A percentile compares a stretch with the other conserved stretches of the same genome.
Evolutionary conservation across 2,888 invertebrate species (phyloP).

Genomic region (Eupithecia inturbata): DNA sequence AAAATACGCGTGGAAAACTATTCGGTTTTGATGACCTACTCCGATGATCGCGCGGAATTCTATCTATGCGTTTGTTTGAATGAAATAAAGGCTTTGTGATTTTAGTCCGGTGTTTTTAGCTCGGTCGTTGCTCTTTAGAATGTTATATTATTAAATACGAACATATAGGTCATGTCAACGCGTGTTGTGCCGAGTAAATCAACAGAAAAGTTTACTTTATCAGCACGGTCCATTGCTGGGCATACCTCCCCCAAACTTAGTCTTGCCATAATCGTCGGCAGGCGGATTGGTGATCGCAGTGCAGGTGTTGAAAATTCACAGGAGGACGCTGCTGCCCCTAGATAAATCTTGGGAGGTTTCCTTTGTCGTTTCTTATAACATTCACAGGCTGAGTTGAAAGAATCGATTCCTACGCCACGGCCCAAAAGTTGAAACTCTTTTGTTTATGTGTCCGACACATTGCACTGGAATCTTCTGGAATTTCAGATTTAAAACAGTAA

Average conservation of each 20-base stretch:
- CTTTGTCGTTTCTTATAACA: not conserved
- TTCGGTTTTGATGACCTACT: slow-evolving; percentile 4
- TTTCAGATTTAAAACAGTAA: not conserved
- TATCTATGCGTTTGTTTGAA: slow-evolving; percentile 4
- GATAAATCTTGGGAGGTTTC: too few relatives aligned
- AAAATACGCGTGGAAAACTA: not conserved
- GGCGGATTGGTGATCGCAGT: not conserved
- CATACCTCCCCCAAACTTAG: too few relatives aligned
- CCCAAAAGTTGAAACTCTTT: not conserved
- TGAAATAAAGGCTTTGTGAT: slow-evolving; percentile 12
- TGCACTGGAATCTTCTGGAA: not conserved
- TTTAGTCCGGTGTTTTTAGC: slow-evolving; percentile 4
- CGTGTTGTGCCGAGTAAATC: not conserved
- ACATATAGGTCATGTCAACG: not conserved
- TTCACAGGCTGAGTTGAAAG: not conserved
- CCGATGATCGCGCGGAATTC: not conserved
- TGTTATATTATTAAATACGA: not conserved
- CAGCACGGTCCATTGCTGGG: not conserved
- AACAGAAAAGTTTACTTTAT: not conserved
- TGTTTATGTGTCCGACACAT: not conserved
- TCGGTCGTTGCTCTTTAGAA: slow-evolving; percentile 6
- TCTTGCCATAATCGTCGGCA: too few relatives aligned
- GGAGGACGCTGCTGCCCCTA: not conserved
- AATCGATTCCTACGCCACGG: not conserved
- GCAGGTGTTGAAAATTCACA: not conserved